Evolutionary conservation across 2,888 invertebrate genomes (phyloP), one percentile per base, ranked within the genome.

Genomic region (Dimorphilus gyrociliatus): DNA sequence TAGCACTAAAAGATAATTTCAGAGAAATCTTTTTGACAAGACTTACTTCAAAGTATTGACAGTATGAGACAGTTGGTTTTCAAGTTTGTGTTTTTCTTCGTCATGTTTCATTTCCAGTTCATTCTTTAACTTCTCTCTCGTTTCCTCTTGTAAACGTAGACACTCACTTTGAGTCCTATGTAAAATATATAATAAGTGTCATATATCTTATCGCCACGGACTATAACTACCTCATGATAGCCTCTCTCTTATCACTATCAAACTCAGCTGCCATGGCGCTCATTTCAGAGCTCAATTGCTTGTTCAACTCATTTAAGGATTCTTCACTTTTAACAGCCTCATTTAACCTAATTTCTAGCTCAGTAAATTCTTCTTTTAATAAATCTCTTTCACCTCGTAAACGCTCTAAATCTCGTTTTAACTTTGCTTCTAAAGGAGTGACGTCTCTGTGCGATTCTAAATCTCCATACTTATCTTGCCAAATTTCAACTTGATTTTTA

Each of bases 81-180:
- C n/a, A n/a, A 88, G 69, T 58, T 72, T 72, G 19, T 36, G 75
- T 73, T 42, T 42, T 23, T 74, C 66, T 53, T 44, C 42, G 27
- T 44, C 45, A 17, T 42, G 45, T 31, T 48, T 47, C 16, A 18
- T 26, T 28, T 46, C 37, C 7, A 42, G 36, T 30, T 50, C 47
- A 23, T 46, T 47, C 27, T 47, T 44, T 23, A 53, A 32, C 24
- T 49, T 34, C 23, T 49, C 48, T 47, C 42, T 49, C 35, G 53
- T 39, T 10, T 45, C 41, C 28, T 50, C 51, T 19, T 50, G 46
- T n/a, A n/a, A n/a, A n/a, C n/a, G n/a, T n/a, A n/a, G n/a, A n/a
- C n/a, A n/a, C n/a, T n/a, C n/a, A n/a, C n/a, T n/a, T n/a, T n/a
- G n/a, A n/a, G n/a, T n/a, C n/a, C n/a, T n/a, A n/a, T n/a, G n/a